Evolutionary conservation across 92 coral and sea anemone species (phyloP), one percentile per base, ranked within the genome.

Genomic region (Zoanthus sansibaricus): DNA sequence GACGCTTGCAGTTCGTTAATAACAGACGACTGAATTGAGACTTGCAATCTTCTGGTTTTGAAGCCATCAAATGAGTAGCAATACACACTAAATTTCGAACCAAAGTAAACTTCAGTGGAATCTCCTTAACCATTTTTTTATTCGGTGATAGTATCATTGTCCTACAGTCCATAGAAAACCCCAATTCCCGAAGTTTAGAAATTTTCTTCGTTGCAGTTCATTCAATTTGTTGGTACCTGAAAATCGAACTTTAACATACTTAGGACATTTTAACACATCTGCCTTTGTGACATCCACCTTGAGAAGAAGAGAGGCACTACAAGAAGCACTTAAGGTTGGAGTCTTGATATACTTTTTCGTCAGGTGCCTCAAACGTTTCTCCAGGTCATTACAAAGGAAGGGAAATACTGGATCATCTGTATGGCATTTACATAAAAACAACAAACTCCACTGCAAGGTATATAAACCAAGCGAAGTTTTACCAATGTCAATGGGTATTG

Each of bases 51-150:
- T 61, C 30, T 61, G 68, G 68, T 6, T 61, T 1, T 0, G 17
- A 15, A 61, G 68, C 68, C 68, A 61, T 61, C 2, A 12, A 61
- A 15, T 15, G 68, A 61, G 68, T 0, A 15, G 68, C 68, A 11
- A 61, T 11, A 61, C 68, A 61, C 7, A 15, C 68, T 30, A 7
- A 30, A 61, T 61, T 61, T 15, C 68, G 2, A 16, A 61, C 1
- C 18, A 11, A 11, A 15, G 68, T 61, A 61, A 61, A 61, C 88
- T 77, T 30, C 58, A 83, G 16, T 46, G 64, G 44, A 87, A 42
- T 64, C 70, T 84, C n/a, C 84, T 47, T 33, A 88, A 62, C 44
- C 75, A 61, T 20, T 76, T 71, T 61, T 58, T 75, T 21, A 88
- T 83, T 5, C 30, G 9, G 17, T 66, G 82, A 51, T 75, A 47